These are phyloP conservation scores for Andrena minutula DNA, from an alignment of 2,888 invertebrate species.

Conservation along the genomic window DNA sequence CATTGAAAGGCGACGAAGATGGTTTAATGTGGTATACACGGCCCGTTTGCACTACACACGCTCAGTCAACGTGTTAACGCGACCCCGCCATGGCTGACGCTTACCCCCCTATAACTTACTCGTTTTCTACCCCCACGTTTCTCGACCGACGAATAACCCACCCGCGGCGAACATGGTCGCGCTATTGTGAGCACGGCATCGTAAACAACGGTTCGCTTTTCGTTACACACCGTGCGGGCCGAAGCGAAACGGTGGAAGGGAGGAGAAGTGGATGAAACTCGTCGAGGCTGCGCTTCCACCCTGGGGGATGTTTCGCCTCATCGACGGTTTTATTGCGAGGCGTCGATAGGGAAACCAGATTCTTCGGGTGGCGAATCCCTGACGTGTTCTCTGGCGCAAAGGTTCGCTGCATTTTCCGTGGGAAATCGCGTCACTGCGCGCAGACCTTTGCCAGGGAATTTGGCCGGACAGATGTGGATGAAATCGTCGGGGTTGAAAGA, in stretches of 20 bases:
- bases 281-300: not conserved
- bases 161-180: slow-evolving; percentile 51
- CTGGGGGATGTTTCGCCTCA: slow-evolving; percentile 22
- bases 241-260: not conserved
- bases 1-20: slow-evolving; percentile 9
- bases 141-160: slow-evolving; percentile 38
- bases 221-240: not conserved
- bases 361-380: not conserved
- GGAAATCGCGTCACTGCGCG: no score
- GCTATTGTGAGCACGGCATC: slow-evolving; percentile 46
- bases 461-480: no score
- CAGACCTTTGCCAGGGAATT: no score
- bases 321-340: slow-evolving; percentile 47
- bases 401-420: no score
- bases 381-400: not conserved
- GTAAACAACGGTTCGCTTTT: slow-evolving; percentile 63
- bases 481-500: no score
- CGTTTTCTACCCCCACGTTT: slow-evolving; percentile 17
- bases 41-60: not conserved
- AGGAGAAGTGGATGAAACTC: slow-evolving; percentile 27
- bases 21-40: slow-evolving; percentile 26
- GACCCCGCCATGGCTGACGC: slow-evolving; percentile 22
- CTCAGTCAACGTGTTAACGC: slow-evolving; percentile 9
- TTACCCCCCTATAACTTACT: slow-evolving; percentile 39
- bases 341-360: slow-evolving; percentile 27